Evolutionary conservation across 2,888 invertebrate genomes (phyloP), one percentile per base, ranked within the genome.

Genomic region (Diaperis boleti): DNA sequence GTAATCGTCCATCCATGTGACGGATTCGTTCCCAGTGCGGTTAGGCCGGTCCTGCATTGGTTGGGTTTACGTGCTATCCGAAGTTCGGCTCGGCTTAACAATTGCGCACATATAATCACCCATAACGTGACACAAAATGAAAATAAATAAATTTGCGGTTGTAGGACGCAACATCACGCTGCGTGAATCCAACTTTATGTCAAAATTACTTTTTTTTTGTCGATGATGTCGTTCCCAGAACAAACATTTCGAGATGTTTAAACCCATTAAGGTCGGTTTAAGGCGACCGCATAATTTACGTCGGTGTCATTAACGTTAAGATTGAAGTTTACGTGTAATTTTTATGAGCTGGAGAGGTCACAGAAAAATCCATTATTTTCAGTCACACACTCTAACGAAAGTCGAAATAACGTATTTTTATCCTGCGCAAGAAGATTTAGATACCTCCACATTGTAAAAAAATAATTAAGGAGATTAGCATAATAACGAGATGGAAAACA

Each of bases 331-430:
- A 49, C 20, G 50, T 50, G 39, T 52, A 52, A 52, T 52, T 52
- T 52, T 52, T 22, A 26, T 37, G 39, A 10, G 37, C n/a, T 11
- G 11, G 14, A 8, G 52, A 20, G 35, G 35, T 20, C 39, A 39
- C 49, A 49, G 20, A 44, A 59, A 59, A 59, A 31, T 59, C 31
- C 50, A 59, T 59, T 59, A 50, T 59, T 59, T 59, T 44, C 41
- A 44, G 20, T 50, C 44, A 42, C 31, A 47, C 33, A 31, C 31
- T 59, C 52, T 50, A 50, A 59, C 59, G 52, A 39, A 50, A 18
- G 17, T 26, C 31, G 41, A 42, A 33, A 39, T 57, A 57, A 57
- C 47, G n/a, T 41, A 59, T 50, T 59, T 50, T 50, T 42, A 42
- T 55, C 55, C 22, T 5, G 8, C 39, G n/a, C 14, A 42, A 55